These are phyloP conservation scores for Aplochiton taeniatus DNA, from an alignment of 2,797 vertebrate species.

Conservation along the genomic window DNA sequence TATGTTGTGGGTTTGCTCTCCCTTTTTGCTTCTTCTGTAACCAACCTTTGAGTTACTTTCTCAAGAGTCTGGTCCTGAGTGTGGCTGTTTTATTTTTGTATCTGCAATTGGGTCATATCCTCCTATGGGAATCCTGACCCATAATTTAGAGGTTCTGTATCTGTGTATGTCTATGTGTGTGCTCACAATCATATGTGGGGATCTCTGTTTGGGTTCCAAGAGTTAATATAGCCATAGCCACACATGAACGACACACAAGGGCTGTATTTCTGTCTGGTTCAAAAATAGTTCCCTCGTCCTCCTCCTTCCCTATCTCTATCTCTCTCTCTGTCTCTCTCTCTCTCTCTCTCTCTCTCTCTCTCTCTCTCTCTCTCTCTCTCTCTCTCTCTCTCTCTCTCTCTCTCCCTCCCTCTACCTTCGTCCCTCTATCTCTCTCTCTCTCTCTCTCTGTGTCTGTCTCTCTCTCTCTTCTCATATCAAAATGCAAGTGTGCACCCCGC, in stretches of 20 bases:
- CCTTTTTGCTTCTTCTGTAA: too few relatives aligned
- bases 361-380: too few relatives aligned
- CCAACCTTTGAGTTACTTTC: too few relatives aligned
- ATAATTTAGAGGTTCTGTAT: neutral
- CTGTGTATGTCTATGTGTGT: too few relatives aligned
- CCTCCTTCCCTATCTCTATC: slow-evolving; percentile 14
- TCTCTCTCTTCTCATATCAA: slow-evolving; percentile 5
- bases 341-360: slow-evolving; percentile 12
- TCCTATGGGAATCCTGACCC: too few relatives aligned
- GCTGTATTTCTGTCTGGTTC: slow-evolving; percentile 53
- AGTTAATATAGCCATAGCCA: slow-evolving; percentile 72
- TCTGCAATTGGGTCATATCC: too few relatives aligned
- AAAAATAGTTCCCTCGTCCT: slow-evolving; percentile 20
- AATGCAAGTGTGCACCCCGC: slow-evolving; percentile 3
- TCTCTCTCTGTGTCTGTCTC: neutral
- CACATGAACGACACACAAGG: slow-evolving; percentile 60
- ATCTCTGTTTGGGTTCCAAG: slow-evolving; percentile 27
- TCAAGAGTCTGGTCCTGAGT: too few relatives aligned
- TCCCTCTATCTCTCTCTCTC: slow-evolving; percentile 15
- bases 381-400: too few relatives aligned
- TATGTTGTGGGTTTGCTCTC: too few relatives aligned
- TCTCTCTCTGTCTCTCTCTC: slow-evolving; percentile 11
- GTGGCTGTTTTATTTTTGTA: too few relatives aligned
- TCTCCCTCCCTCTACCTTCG: slow-evolving; percentile 13
- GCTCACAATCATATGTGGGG: slow-evolving; percentile 6